Percentiles rank a stretch among this genome's conserved stretches.
phyloP scores from a whole-genome alignment of 1,140 invertebrate genomes.

The Liolophura sinensis region DNA sequence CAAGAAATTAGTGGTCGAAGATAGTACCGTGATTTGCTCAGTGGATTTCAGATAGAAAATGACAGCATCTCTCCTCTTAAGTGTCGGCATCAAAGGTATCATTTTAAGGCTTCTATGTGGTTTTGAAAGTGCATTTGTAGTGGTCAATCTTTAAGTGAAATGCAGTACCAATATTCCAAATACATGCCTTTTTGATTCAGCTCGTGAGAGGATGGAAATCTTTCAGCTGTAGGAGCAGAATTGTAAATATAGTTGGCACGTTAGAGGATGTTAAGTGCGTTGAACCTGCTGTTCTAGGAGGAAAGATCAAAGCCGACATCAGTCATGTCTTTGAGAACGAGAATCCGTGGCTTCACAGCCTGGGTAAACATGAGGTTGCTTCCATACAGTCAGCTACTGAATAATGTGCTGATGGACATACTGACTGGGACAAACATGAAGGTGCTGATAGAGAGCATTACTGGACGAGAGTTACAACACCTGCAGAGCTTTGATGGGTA shows the following conservation, averaged over 20 bases:
- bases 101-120: no score
- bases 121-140: no score
- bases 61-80: no score
- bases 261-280: conserved; percentile 18
- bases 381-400: conserved; percentile 46
- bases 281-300: conserved; percentile 20
- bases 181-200: no score
- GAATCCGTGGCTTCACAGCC: conserved; percentile 54
- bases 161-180: not conserved
- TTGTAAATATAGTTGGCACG: conserved; percentile 8
- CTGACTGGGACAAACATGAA: conserved; percentile 55
- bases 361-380: conserved; percentile 55
- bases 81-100: no score
- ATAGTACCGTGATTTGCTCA: no score
- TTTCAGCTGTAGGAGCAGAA: no score
- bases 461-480: conserved; percentile 45
- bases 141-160: not conserved
- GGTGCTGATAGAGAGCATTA: conserved; percentile 51
- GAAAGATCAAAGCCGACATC: conserved; percentile 9
- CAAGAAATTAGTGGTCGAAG: no score
- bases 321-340: conserved; percentile 51
- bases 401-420: conserved; percentile 55
- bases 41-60: no score
- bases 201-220: no score
- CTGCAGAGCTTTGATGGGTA: conserved; percentile 55